A percentile compares a stretch with the other conserved stretches of the same genome.
phyloP scores from a whole-genome alignment of 2,888 invertebrate species.

The Lasioglossum vierecki region DNA sequence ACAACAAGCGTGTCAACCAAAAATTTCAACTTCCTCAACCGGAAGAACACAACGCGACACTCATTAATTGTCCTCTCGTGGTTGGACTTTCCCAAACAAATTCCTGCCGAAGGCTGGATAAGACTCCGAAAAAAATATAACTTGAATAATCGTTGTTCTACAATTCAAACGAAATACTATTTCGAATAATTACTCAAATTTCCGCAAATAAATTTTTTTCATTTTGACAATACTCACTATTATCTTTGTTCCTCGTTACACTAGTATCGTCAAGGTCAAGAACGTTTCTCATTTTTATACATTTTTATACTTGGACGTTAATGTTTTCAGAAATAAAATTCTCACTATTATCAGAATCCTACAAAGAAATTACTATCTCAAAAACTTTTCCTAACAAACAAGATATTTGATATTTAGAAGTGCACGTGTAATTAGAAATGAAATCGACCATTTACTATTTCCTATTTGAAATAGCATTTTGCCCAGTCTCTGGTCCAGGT shows the following conservation, averaged over 20 bases:
- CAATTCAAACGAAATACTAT: neutral
- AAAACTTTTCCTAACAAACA: neutral
- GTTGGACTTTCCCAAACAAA: conserved; percentile 1
- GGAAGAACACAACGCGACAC: neutral
- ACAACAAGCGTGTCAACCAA: neutral
- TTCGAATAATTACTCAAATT: neutral
- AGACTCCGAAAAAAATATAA: too few species aligned
- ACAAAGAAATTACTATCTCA: neutral
- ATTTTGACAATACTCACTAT: neutral
- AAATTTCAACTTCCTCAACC: neutral
- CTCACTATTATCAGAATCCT: neutral
- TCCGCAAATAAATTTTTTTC: neutral
- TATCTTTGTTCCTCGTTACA: neutral
- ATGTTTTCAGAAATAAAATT: neutral
- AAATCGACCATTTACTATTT: neutral
- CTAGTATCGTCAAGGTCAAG: neutral
- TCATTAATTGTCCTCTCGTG: neutral
- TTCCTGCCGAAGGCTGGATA: neutral
- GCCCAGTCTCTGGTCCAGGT: neutral
- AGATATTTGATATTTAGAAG: neutral
- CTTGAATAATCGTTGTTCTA: neutral
- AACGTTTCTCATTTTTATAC: neutral
- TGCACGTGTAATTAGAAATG: neutral
- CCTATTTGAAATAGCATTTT: neutral
- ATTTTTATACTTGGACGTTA: neutral